Evolutionary conservation across 2,113 vertebrate genomes (phyloP).

Genomic region (Lasiurus cinereus): DNA sequence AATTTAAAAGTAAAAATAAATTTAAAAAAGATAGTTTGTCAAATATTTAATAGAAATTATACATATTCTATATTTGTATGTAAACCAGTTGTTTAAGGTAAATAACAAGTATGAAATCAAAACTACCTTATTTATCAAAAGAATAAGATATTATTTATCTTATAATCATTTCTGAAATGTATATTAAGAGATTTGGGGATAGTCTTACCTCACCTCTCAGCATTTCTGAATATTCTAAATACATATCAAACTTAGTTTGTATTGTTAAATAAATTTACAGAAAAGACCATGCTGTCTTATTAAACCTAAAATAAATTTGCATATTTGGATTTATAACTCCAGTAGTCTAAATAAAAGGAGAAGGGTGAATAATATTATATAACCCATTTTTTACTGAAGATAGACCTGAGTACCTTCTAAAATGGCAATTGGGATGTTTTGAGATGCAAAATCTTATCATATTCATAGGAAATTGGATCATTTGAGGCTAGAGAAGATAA

Average conservation of each 20-base stretch:
- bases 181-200: background rate
- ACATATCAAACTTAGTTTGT: slow-evolving; percentile 13
- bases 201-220: background rate
- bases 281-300: slow-evolving; percentile 8
- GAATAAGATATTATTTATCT: background rate
- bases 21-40: background rate
- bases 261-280: background rate
- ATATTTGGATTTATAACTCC: background rate
- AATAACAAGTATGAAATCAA: slow-evolving; percentile 13
- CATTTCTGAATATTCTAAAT: slow-evolving; percentile 10
- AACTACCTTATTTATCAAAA: background rate
- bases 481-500: slow-evolving; percentile 9
- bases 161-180: slow-evolving; percentile 10
- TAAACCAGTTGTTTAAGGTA: slow-evolving; percentile 41
- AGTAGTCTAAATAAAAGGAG: background rate
- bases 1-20: background rate
- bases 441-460: background rate
- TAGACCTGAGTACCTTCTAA: background rate
- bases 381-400: background rate
- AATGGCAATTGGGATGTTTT: background rate
- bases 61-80: background rate
- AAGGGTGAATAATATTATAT: background rate
- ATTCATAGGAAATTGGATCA: background rate
- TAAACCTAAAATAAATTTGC: background rate
- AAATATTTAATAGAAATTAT: background rate